phyloP scores from a whole-genome alignment of 2,797 vertebrate genomes.

The Cryptoprocta ferox region DNA sequence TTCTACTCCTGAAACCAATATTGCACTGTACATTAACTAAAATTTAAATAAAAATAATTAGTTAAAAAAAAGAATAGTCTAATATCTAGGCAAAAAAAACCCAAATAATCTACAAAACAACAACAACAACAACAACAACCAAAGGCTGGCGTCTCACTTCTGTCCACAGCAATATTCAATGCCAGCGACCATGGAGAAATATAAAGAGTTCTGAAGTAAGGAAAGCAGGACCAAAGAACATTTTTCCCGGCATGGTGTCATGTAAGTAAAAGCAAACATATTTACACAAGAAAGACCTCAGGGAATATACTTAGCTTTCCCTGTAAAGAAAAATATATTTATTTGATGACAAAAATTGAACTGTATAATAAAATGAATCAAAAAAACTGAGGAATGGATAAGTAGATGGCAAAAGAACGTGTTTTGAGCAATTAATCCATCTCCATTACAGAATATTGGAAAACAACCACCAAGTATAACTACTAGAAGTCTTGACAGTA shows the following conservation, averaged over 20 bases:
- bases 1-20: too few species aligned
- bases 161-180: not conserved
- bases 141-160: not conserved
- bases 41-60: too few species aligned
- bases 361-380: slow-evolving; percentile 21
- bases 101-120: not conserved
- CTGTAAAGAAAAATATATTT: slow-evolving; percentile 8
- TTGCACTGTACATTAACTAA: too few species aligned
- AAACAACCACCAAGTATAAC: not conserved
- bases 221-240: not conserved
- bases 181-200: not conserved
- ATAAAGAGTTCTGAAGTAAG: not conserved
- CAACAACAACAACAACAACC: not conserved
- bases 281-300: slow-evolving; percentile 4
- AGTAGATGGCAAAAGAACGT: not conserved
- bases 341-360: not conserved
- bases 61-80: slow-evolving; percentile 2
- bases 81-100: not conserved
- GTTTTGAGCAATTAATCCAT: not conserved
- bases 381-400: not conserved
- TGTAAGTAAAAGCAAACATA: slow-evolving; percentile 26
- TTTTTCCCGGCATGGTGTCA: not conserved
- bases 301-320: not conserved
- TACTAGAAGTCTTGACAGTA: not conserved
- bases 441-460: not conserved